phyloP scores from a whole-genome alignment of 2,113 vertebrate species.

The Hystrix cristata region DNA sequence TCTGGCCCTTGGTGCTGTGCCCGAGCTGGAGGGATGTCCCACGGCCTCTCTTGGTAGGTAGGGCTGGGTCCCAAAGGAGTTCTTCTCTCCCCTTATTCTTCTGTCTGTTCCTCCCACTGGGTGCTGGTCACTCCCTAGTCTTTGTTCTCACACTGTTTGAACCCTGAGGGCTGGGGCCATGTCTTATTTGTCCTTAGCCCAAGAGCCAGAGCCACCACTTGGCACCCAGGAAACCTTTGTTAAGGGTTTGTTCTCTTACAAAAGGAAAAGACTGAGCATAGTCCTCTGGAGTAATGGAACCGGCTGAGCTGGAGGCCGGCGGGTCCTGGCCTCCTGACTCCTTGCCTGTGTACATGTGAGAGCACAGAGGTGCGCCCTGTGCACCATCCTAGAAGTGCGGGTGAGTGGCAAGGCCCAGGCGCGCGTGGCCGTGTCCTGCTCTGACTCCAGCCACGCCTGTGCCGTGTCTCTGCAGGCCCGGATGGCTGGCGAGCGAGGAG shows the following conservation, averaged over 20 bases:
- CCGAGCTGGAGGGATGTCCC: background rate
- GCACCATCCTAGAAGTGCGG: background rate
- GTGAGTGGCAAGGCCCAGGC: background rate
- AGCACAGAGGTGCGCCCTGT: background rate
- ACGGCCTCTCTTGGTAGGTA: background rate
- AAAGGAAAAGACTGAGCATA: background rate
- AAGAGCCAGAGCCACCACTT: background rate
- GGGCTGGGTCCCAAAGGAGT: background rate
- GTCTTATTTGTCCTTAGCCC: constrained; percentile 13
- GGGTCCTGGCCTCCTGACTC: background rate
- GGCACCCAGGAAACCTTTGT: background rate
- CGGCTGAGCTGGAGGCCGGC: background rate
- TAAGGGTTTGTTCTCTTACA: background rate
- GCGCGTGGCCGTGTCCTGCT: background rate
- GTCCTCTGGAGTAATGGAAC: background rate
- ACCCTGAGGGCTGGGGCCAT: background rate
- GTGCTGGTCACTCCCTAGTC: background rate
- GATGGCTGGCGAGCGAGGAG: constrained; percentile 96
- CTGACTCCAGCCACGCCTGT: background rate
- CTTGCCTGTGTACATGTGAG: background rate
- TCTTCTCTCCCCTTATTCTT: background rate
- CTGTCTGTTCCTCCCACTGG: background rate
- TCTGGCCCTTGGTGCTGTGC: background rate
- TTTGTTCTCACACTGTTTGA: background rate
- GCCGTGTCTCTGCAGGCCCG: constrained; percentile 89